phyloP scores from a whole-genome alignment of 2,888 invertebrate species.

The Coenonympha glycerion region DNA sequence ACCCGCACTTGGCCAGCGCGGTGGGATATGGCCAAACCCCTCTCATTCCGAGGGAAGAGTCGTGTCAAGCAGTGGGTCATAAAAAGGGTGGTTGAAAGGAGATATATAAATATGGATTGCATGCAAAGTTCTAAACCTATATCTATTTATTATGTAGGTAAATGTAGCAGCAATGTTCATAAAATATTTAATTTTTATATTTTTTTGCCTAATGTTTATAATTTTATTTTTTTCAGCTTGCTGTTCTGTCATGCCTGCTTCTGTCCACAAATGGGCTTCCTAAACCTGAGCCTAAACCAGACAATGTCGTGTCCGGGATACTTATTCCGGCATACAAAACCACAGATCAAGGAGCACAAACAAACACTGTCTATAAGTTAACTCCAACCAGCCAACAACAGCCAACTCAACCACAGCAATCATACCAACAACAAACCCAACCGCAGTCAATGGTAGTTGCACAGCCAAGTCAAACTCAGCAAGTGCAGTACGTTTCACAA shows the following conservation, averaged over 20 bases:
- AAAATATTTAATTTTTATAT: too few species aligned
- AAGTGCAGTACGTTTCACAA: not conserved
- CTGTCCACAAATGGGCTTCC: not conserved
- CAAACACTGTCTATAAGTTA: not conserved
- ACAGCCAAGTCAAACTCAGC: not conserved
- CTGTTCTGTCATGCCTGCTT: not conserved
- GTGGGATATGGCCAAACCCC: too few species aligned
- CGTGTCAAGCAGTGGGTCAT: too few species aligned
- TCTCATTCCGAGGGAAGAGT: too few species aligned
- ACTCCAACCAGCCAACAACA: not conserved
- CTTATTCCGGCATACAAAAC: not conserved
- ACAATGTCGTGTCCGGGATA: not conserved
- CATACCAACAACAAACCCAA: not conserved
- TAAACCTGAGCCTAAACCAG: not conserved
- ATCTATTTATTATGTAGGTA: too few species aligned
- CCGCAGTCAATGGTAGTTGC: not conserved
- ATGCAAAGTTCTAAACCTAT: too few species aligned
- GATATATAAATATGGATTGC: too few species aligned
- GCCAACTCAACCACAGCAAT: not conserved
- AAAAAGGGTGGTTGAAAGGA: too few species aligned
- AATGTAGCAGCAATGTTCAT: too few species aligned
- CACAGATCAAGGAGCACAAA: not conserved
- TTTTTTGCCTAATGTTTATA: not conserved
- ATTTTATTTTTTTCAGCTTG: not conserved
- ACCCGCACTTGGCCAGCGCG: too few species aligned